Evolutionary conservation across 2,113 vertebrate species (phyloP).

Genomic region (Sylvia atricapilla): DNA sequence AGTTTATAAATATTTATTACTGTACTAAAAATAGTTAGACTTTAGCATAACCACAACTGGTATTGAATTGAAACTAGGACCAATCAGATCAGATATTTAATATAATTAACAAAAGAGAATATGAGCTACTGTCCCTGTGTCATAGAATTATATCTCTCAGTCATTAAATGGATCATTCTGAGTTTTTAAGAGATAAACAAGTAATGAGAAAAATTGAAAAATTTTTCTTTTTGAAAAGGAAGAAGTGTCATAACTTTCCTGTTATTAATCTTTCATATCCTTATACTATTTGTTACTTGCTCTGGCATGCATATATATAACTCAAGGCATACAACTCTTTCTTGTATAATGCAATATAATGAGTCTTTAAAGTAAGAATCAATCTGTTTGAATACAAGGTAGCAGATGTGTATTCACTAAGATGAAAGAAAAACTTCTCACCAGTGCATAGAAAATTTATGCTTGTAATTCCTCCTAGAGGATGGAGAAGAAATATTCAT

Average conservation of each 20-base stretch:
- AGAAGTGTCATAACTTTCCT: not conserved
- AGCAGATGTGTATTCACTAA: conserved; percentile 26
- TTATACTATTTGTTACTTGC: not conserved
- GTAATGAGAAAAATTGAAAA: not conserved
- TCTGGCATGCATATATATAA: not conserved
- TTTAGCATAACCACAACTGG: not conserved
- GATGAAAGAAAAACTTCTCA: conserved; percentile 30
- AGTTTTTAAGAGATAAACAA: not conserved
- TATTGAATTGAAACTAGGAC: not conserved
- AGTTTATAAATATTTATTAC: not conserved
- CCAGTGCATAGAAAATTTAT: conserved; percentile 25
- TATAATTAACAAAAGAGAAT: not conserved
- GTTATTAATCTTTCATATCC: not conserved
- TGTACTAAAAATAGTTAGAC: not conserved
- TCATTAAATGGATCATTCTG: not conserved
- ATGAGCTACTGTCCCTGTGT: not conserved
- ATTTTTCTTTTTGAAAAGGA: not conserved
- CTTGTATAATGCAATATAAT: not conserved
- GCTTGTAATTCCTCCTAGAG: not conserved
- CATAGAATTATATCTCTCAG: not conserved
- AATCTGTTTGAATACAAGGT: conserved; percentile 6
- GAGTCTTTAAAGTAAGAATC: conserved; percentile 30
- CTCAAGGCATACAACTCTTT: not conserved
- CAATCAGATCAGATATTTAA: not conserved
- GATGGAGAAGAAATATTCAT: conserved; percentile 24